Base-by-base conservation (phyloP, 1,140 invertebrate genomes). In the Trigoniulus corallinus region DNA sequence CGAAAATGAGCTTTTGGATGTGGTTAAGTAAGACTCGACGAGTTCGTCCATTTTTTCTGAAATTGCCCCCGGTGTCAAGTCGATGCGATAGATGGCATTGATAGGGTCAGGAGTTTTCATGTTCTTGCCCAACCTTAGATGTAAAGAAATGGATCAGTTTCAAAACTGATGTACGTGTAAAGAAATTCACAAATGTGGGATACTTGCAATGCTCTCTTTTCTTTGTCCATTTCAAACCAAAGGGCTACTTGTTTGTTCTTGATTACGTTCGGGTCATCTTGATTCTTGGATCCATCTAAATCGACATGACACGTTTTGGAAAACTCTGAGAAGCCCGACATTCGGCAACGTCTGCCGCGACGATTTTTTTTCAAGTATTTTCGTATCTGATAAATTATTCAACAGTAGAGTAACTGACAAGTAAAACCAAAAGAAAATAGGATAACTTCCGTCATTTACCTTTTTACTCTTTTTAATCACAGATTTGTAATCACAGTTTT, bases 1-100 rank as follows among this genome's bases (percentile, higher is more conserved):
- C 2, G 41, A 51, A 15, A n/a, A 12, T 34, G 7, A 15, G 10
- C 72, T 69, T 41, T 68, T 72, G 1, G 63, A 57, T 51, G 51
- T 60, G 42, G 72, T 68, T 2, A 79, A 59, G 62, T 84, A 88
- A 18, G 72, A 67, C 2, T 77, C 67, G 3, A 91, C 75, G 1
- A 88, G 57, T 15, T 63, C 57, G 44, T 84, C 78, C 20, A 95
- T 59, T 43, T 74, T 75, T 70, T 97, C 92, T 26, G 81, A n/a
- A 3, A 72, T 55, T 12, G 81, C 76, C 23, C 85, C 85, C 60
- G 87, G 84, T 58, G 84, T 75, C 39, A 73, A 64, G 61, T 86
- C 79, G 22, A 85, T 79, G 43, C 78, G 74, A 56, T 75, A 79
- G 45, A 71, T 66, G 1, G 80, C 74, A 18, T 72, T 72, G 0